Evolutionary conservation across 2,797 vertebrate genomes (phyloP), one percentile per base, ranked within the genome.

Genomic region (Gallinago nigripennis): DNA sequence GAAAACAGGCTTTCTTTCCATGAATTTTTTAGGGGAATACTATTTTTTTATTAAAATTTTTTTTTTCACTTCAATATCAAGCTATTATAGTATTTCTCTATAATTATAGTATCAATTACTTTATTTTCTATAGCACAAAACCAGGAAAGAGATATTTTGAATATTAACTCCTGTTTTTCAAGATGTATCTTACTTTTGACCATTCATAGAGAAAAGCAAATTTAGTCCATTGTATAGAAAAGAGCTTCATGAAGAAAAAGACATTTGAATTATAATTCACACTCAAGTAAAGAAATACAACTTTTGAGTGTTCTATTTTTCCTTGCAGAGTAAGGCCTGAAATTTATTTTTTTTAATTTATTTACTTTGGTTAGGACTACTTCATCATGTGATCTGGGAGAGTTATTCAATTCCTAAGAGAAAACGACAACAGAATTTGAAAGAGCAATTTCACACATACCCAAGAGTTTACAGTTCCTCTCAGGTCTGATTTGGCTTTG

Each of bases 371-470:
- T 24, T 43, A 12, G 33, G 33, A 87, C 39, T 53, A 45, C 15
- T 37, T 15, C 2, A 78, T 8, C n/a, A 51, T 2, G 41, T 58
- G 58, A 57, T 19, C 20, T 16, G 14, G 31, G 8, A 78, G 53
- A 41, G 30, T 31, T 87, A 17, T 7, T 46, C 28, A 71, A 6
- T 31, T 75, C 35, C 57, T 50, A 19, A 71, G 43, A 56, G 11
- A 46, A 77, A 65, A 54, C 31, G 46, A 43, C 39, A 80, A 46
- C 12, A 70, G 64, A 91, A 86, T 18, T 5, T 53, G 65, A 64
- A 94, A 83, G 76, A 84, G 24, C 37, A 76, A 82, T 80, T 94
- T 80, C 87, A 90, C 64, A 64, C 39, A 11, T 24, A 27, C 64
- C 51, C 80, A 75, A 51, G 85, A 82, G 43, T 35, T 48, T 21